Conservation (phyloP, 2,113 vertebrate species). For the Alethe diademata region DNA sequence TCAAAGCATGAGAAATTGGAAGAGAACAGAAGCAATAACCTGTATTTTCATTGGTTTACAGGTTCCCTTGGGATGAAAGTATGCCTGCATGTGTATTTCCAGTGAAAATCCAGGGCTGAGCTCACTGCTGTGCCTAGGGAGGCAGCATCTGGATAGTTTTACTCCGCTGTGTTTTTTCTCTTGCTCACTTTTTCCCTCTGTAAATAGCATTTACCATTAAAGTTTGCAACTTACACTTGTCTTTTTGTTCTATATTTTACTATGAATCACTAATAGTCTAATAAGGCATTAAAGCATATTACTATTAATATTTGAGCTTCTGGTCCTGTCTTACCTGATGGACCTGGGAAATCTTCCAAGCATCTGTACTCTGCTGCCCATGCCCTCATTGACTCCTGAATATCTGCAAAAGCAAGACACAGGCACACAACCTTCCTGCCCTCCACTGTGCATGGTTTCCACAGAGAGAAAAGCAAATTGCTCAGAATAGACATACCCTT, state of each 20-base stretch:
- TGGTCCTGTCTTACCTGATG: background rate
- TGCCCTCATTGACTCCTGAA: background rate
- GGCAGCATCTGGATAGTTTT: background rate
- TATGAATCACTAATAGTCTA: background rate
- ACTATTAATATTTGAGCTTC: background rate
- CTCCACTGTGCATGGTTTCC: rapidly evolving
- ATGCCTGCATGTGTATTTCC: background rate
- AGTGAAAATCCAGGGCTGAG: background rate
- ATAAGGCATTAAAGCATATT: background rate
- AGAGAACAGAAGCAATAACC: background rate
- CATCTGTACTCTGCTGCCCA: background rate
- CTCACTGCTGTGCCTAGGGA: background rate
- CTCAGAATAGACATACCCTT: background rate
- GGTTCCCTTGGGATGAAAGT: background rate
- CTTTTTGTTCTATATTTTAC: background rate
- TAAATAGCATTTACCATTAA: background rate
- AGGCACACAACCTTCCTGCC: background rate
- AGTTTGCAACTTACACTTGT: background rate
- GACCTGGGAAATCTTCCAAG: background rate
- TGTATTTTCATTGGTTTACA: background rate
- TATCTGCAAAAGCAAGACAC: background rate
- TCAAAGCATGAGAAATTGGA: background rate
- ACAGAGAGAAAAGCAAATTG: background rate
- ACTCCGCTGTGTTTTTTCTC: background rate
- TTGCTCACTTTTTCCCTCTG: background rate